A percentile compares a stretch with the other conserved stretches of the same genome.
Evolutionary conservation across 2,797 vertebrate genomes (phyloP).

Genomic region (Brachyrhaphis roseni): DNA sequence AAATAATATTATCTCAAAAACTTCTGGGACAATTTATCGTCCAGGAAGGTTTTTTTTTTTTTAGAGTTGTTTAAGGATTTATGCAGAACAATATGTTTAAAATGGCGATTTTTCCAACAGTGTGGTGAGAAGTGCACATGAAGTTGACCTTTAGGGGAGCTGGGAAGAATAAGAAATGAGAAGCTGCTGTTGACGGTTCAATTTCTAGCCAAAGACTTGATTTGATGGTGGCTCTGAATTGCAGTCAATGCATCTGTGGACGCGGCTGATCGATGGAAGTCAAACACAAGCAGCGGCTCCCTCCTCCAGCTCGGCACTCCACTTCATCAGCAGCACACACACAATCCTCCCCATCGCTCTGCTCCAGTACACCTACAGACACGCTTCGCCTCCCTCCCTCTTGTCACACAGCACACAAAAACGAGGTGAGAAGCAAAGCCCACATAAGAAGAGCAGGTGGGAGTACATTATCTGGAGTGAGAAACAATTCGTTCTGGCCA

Average conservation of each 20-base stretch:
- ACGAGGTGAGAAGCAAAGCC: constrained; percentile 70
- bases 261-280: constrained; percentile 20
- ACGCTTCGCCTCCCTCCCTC: constrained; percentile 58
- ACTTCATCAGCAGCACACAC: constrained; percentile 50
- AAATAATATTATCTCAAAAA: no score
- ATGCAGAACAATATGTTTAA: background rate
- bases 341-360: constrained; percentile 53
- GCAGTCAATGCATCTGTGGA: constrained; percentile 10
- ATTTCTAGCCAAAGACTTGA: constrained; percentile 36
- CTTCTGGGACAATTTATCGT: no score
- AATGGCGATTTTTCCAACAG: background rate
- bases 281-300: constrained; percentile 36
- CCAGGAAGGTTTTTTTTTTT: no score
- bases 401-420: constrained; percentile 66
- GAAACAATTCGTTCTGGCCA: constrained; percentile 75
- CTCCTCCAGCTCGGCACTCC: constrained; percentile 46
- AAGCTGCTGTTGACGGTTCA: constrained; percentile 34
- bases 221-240: constrained; percentile 20
- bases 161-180: constrained; percentile 20
- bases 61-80: background rate
- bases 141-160: constrained; percentile 60
- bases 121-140: constrained; percentile 17
- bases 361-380: constrained; percentile 66
- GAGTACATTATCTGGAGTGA: constrained; percentile 80
- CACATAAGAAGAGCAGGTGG: constrained; percentile 80